Conservation (phyloP, 1,140 invertebrate species). For the Papilio polytes region DNA sequence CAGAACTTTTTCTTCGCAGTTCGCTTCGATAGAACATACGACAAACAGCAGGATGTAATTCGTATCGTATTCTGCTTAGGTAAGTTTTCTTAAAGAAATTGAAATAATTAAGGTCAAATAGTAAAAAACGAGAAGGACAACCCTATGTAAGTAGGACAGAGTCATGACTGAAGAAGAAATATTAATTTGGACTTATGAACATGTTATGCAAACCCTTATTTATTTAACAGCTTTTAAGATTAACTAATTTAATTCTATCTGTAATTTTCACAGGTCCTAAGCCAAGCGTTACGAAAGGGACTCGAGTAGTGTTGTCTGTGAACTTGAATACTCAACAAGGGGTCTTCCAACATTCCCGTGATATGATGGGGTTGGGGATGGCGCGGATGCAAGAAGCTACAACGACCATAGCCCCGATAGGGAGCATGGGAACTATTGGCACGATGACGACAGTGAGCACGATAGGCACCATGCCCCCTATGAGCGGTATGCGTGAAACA, state of each 20-base stretch:
- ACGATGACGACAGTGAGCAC: slow-evolving; percentile 52
- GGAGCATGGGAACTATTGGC: slow-evolving; percentile 56
- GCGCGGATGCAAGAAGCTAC: slow-evolving; percentile 70
- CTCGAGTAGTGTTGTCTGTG: slow-evolving; percentile 85
- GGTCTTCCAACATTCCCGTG: slow-evolving; percentile 76
- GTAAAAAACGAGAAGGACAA: too few species aligned
- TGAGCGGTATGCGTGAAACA: slow-evolving; percentile 74
- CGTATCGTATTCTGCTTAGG: slow-evolving; percentile 81
- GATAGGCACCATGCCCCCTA: slow-evolving; percentile 63
- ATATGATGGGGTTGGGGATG: slow-evolving; percentile 73
- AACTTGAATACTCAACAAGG: slow-evolving; percentile 79
- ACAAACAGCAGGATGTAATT: slow-evolving; percentile 82
- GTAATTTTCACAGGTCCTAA: slow-evolving; percentile 83
- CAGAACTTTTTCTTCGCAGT: slow-evolving; percentile 86
- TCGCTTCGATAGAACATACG: slow-evolving; percentile 83
- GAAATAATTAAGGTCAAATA: slow-evolving; percentile 8
- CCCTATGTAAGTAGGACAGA: too few species aligned
- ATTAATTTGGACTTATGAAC: too few species aligned
- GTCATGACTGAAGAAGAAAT: too few species aligned
- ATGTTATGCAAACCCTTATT: too few species aligned
- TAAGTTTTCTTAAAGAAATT: slow-evolving; percentile 52
- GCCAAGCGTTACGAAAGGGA: slow-evolving; percentile 86
- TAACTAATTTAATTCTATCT: too few species aligned
- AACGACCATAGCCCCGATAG: slow-evolving; percentile 57
- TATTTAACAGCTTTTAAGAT: too few species aligned